Conservation (phyloP, 30 jellyfish, hydroid and myxozoan genomes). For the Aurelia coerulea region DNA sequence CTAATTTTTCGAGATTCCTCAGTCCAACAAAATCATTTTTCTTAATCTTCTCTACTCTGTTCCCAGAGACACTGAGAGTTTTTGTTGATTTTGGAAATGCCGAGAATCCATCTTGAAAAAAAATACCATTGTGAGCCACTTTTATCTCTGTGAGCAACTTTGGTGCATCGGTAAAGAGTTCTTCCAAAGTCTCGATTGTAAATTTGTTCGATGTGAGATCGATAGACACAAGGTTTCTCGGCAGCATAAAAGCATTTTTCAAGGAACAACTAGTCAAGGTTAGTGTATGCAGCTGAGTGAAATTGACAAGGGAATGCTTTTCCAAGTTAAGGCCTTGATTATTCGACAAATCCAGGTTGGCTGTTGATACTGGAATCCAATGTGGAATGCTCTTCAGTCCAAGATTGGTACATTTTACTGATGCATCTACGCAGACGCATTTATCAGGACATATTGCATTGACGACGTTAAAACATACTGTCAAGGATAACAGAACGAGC, state of each 20-base stretch:
- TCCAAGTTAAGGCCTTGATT: constrained; percentile 9
- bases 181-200: background rate
- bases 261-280: constrained; percentile 7
- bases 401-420: constrained; percentile 3
- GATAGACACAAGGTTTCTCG: background rate
- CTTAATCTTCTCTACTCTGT: background rate
- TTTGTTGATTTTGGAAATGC: too few species aligned
- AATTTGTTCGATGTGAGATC: constrained; percentile 10
- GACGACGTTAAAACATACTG: too few species aligned
- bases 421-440: background rate
- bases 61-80: background rate
- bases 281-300: constrained; percentile 16
- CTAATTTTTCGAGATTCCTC: background rate
- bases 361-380: background rate
- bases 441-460: background rate
- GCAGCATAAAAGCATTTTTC: background rate
- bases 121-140: background rate
- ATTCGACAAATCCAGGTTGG: constrained; percentile 24
- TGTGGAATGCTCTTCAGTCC: constrained; percentile 29
- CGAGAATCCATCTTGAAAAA: too few species aligned
- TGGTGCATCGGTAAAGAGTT: constrained; percentile 11
- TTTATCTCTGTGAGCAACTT: background rate
- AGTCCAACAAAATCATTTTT: background rate
- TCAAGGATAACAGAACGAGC: too few species aligned
- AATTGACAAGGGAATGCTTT: constrained; percentile 16